Evolutionary conservation across 1,140 invertebrate genomes (phyloP), one percentile per base, ranked within the genome.

Genomic region (Platorchestia sp.): DNA sequence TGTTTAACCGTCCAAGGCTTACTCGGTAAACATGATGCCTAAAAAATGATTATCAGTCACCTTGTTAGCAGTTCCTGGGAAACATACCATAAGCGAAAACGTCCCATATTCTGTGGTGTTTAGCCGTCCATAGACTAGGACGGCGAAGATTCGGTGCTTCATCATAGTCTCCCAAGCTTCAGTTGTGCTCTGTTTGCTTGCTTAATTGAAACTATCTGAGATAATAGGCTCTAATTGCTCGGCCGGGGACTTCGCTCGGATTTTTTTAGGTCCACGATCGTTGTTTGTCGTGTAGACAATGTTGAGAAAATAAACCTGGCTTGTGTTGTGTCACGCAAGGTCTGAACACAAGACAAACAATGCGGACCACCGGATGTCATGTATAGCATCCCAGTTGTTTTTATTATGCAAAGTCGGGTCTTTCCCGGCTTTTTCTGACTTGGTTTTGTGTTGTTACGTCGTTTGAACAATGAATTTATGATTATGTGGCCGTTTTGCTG

Each of bases 131-230:
- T 75, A 75, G 10, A 75, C 59, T 75, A 27, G 27, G 59, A 36
- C 59, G 59, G 59, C 59, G 14, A 10, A 10, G 59, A 19, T 27
- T 75, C 27, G 59, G 59, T 75, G 59, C 59, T 75, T 36, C 59
- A 75, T 75, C 59, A 75, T 75, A 75, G 10, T 75, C 59, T 75
- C 27, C 59, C 59, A 27, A 75, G 59, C 59, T 75, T 36, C 59
- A 36, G 59, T 36, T 75, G 59, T 75, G 3, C 87, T 42, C 41
- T 90, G 87, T 90, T 90, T 90, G 87, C 87, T 90, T 90, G 41
- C 87, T 90, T 90, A 90, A 90, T 90, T 90, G 87, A 90, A 90
- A 90, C 41, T 45, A 90, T 90, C 87, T 90, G 44, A 90, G 87
- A 90, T 90, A 90, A 90, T 90, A 75, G 87, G 44, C 87, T 42